These are phyloP conservation scores for Thaumetopoea pityocampa DNA, from an alignment of 1,140 invertebrate species.

Conservation along the genomic window DNA sequence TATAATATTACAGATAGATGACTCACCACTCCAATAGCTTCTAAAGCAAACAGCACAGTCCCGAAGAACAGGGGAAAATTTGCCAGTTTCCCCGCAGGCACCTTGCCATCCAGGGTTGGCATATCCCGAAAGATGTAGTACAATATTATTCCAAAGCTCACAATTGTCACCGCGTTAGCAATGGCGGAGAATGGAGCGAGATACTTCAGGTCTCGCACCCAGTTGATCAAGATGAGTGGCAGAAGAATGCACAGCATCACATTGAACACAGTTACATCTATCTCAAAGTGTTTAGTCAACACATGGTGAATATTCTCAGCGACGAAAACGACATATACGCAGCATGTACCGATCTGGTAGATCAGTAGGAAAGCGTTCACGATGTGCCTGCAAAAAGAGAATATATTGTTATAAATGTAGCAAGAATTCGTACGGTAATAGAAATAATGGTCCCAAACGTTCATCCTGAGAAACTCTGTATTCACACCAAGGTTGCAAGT, in stretches of 20 bases:
- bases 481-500: no score
- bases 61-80: slow-evolving; percentile 80
- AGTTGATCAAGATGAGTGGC: slow-evolving; percentile 82
- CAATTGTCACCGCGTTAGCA: slow-evolving; percentile 81
- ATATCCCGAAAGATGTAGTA: slow-evolving; percentile 82
- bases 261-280: slow-evolving; percentile 54
- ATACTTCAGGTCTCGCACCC: slow-evolving; percentile 83
- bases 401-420: background rate
- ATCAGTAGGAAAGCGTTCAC: slow-evolving; percentile 84
- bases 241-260: slow-evolving; percentile 79
- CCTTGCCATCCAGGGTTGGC: slow-evolving; percentile 64
- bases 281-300: slow-evolving; percentile 66
- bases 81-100: slow-evolving; percentile 56
- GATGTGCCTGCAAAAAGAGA: slow-evolving; percentile 72
- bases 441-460: no score
- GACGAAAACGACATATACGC: slow-evolving; percentile 92
- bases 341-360: slow-evolving; percentile 92
- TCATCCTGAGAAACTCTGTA: no score
- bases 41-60: slow-evolving; percentile 80
- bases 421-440: no score
- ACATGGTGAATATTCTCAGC: slow-evolving; percentile 83
- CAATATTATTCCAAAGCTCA: slow-evolving; percentile 81
- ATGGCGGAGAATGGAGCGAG: slow-evolving; percentile 85
- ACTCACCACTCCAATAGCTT: slow-evolving; percentile 82
- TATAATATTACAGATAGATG: no score